Evolutionary conservation across 2,113 vertebrate genomes (phyloP).

Genomic region (Xenus cinereus): DNA sequence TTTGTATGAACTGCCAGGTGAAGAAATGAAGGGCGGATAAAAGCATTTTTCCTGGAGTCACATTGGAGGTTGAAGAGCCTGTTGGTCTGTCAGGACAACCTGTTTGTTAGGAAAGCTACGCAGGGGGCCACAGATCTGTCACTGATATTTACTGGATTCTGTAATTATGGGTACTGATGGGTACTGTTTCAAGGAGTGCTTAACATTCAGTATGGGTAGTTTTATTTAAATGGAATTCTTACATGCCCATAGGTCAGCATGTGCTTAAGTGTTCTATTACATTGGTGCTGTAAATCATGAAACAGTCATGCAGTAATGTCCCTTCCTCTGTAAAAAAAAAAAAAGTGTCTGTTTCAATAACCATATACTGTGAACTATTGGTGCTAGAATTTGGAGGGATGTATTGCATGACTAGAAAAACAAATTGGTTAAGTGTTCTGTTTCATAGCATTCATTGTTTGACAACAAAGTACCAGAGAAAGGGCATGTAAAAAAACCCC

Average conservation of each 20-base stretch:
- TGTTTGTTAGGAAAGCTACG: background rate
- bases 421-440: background rate
- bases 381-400: background rate
- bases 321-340: background rate
- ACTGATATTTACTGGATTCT: background rate
- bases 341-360: background rate
- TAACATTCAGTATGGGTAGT: background rate
- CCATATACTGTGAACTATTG: background rate
- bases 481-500: background rate
- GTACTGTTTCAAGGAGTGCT: background rate
- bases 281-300: background rate
- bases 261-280: background rate
- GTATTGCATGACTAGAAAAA: background rate
- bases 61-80: background rate
- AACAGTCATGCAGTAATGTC: background rate
- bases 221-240: background rate
- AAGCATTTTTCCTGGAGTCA: background rate
- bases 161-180: background rate
- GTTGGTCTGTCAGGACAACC: background rate
- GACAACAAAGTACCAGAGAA: background rate
- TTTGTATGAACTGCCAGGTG: background rate
- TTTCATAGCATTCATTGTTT: background rate
- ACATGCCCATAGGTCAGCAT: background rate
- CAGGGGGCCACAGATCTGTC: background rate
- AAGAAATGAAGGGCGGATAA: background rate